phyloP scores from a whole-genome alignment of 2,797 vertebrate genomes.

The Odontamblyopus rebecca region DNA sequence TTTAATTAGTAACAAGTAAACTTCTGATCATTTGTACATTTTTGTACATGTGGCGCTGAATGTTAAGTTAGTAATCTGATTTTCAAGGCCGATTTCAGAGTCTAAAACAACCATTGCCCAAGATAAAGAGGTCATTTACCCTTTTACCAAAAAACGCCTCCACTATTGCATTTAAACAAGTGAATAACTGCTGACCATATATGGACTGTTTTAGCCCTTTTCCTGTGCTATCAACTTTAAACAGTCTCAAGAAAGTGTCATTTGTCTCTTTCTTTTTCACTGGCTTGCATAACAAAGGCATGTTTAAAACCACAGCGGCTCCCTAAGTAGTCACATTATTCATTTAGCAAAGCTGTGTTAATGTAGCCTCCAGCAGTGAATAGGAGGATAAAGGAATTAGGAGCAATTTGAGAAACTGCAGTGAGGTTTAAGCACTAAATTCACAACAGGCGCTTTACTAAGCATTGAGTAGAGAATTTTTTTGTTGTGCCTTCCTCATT shows the following conservation, averaged over 20 bases:
- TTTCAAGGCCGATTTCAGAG: slow-evolving; percentile 69
- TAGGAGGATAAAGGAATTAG: background rate
- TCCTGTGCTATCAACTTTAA: slow-evolving; percentile 1
- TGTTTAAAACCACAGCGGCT: slow-evolving; percentile 11
- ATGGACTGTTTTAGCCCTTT: background rate
- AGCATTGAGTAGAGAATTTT: no score
- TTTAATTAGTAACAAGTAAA: background rate
- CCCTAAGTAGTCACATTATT: slow-evolving; percentile 8
- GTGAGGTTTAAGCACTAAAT: slow-evolving; percentile 12
- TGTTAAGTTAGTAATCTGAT: slow-evolving; percentile 44
- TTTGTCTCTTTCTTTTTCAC: background rate
- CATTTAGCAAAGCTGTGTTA: slow-evolving; percentile 37
- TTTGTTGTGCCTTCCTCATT: no score
- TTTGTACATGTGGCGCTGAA: slow-evolving; percentile 32
- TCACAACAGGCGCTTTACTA: background rate
- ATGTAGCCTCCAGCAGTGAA: slow-evolving; percentile 25
- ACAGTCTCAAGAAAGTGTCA: background rate
- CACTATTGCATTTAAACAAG: slow-evolving; percentile 35
- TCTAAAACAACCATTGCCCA: slow-evolving; percentile 57
- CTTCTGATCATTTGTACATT: background rate
- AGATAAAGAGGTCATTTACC: slow-evolving; percentile 62
- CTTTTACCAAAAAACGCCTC: slow-evolving; percentile 47
- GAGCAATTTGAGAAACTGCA: slow-evolving; percentile 24
- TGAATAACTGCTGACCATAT: slow-evolving; percentile 26
- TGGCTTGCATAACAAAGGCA: slow-evolving; percentile 6